These are phyloP conservation scores for Acronicta leporina DNA, from an alignment of 2,888 invertebrate genomes.

Conservation along the genomic window DNA sequence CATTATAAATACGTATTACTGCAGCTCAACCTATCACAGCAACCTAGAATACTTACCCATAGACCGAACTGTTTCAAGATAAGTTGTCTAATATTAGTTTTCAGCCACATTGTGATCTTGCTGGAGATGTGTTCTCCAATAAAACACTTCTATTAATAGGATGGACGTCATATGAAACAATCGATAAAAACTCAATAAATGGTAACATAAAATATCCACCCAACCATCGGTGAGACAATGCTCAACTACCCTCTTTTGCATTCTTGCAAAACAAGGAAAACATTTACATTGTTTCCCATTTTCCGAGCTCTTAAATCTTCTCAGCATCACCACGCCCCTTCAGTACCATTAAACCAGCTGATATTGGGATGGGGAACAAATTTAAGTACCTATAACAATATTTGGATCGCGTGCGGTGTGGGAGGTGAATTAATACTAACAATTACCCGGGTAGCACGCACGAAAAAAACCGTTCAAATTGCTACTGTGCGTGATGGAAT, in stretches of 20 bases:
- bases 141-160: no score
- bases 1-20: no score
- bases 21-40: no score
- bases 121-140: no score
- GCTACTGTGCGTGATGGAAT: conserved; percentile 77
- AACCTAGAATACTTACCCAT: no score
- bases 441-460: conserved; percentile 83
- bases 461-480: conserved; percentile 81
- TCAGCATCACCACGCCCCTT: conserved; percentile 31
- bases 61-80: no score
- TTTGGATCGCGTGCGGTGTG: conserved; percentile 76
- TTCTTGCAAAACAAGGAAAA: conserved; percentile 11
- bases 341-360: conserved; percentile 42
- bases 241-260: not conserved
- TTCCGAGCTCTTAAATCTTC: conserved; percentile 36
- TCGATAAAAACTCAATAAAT: no score
- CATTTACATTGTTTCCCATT: conserved; percentile 6
- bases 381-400: conserved; percentile 69
- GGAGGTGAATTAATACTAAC: conserved; percentile 84
- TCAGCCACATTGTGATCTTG: no score
- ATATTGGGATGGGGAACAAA: conserved; percentile 52
- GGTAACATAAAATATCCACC: no score
- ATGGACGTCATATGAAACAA: no score
- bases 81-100: no score
- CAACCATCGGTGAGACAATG: not conserved